These are phyloP conservation scores for Hyphantria cunea DNA, from an alignment of 1,140 invertebrate species.

Conservation along the genomic window DNA sequence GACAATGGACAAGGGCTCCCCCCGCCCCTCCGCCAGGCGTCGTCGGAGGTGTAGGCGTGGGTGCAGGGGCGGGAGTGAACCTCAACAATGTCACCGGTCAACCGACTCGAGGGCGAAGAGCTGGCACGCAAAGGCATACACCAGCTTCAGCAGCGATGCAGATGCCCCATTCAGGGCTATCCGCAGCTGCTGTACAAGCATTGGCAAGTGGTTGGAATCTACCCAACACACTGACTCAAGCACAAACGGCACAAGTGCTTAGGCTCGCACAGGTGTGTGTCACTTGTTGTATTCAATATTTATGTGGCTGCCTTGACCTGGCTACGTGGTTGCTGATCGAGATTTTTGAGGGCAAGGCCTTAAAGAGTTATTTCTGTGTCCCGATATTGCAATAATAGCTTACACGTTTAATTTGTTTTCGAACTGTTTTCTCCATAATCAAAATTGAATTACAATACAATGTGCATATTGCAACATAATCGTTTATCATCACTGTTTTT, in stretches of 20 bases:
- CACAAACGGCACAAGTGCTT: conserved; percentile 75
- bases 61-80: conserved; percentile 42
- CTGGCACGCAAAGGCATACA: conserved; percentile 51
- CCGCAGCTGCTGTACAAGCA: conserved; percentile 72
- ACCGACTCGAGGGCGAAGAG: conserved; percentile 50
- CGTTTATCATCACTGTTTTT: too few species aligned
- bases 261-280: conserved; percentile 68
- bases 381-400: too few species aligned
- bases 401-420: too few species aligned
- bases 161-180: conserved; percentile 63
- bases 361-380: too few species aligned
- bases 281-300: neutral
- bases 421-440: too few species aligned
- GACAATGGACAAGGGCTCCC: conserved; percentile 77
- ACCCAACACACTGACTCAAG: conserved; percentile 62
- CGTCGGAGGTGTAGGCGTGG: conserved; percentile 42
- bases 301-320: conserved; percentile 35
- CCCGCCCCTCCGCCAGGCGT: conserved; percentile 70
- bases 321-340: neutral
- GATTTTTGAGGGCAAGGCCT: too few species aligned
- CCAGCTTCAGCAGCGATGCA: conserved; percentile 62
- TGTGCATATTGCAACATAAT: too few species aligned
- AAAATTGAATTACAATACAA: too few species aligned
- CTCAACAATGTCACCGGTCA: conserved; percentile 36
- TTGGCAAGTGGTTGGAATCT: conserved; percentile 72